These are phyloP conservation scores for Temnothorax rugatulus DNA, from an alignment of 2,888 invertebrate species.

Conservation along the genomic window DNA sequence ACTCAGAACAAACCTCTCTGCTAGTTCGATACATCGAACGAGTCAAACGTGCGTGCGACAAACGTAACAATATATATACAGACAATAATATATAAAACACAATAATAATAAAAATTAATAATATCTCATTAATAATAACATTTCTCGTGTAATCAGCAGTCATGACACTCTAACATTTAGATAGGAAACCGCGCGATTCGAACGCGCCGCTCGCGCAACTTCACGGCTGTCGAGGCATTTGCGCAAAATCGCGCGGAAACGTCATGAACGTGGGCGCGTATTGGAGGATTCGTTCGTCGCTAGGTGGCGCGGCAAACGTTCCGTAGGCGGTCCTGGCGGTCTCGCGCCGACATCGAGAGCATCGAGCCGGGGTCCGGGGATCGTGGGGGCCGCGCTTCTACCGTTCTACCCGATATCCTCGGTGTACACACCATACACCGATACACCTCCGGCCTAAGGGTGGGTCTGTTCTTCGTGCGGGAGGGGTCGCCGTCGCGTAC, in stretches of 20 bases:
- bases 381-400: background rate
- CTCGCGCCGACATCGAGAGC: background rate
- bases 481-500: conserved; percentile 77
- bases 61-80: too few species aligned
- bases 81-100: too few species aligned
- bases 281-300: background rate
- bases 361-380: background rate
- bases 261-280: background rate
- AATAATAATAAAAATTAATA: too few species aligned
- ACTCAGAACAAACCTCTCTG: too few species aligned
- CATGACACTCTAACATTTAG: too few species aligned
- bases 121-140: too few species aligned
- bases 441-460: conserved; percentile 72
- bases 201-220: background rate
- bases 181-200: too few species aligned
- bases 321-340: too few species aligned
- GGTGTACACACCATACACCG: background rate
- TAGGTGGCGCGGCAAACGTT: background rate
- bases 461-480: conserved; percentile 78
- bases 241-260: background rate
- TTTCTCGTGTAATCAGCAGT: too few species aligned
- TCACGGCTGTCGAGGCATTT: background rate
- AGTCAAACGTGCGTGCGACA: too few species aligned
- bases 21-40: too few species aligned
- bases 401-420: background rate